Percentiles rank a stretch among this genome's conserved stretches.
Conservation (phyloP, 2,797 vertebrate species). For the Pangasius macronema region DNA sequence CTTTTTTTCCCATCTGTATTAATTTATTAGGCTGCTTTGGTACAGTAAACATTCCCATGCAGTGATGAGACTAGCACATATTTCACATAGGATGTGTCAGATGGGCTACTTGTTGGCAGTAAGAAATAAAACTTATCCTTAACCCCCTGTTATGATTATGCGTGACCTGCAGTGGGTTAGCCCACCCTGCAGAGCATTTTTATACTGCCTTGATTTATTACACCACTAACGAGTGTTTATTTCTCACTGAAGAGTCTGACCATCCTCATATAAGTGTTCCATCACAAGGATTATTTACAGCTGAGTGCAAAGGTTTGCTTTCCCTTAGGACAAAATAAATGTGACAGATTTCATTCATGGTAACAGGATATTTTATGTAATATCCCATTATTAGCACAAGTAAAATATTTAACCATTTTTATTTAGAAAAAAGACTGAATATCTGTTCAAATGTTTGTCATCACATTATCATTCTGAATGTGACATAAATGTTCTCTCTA, state of each 20-base stretch:
- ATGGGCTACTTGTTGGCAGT: background rate
- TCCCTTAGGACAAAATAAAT: background rate
- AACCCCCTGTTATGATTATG: conserved; percentile 8
- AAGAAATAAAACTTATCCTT: background rate
- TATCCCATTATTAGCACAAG: background rate
- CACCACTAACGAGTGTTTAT: background rate
- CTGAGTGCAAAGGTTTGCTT: background rate
- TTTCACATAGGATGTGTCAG: background rate
- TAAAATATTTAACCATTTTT: background rate
- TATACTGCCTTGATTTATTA: conserved; percentile 9
- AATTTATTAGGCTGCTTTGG: conserved; percentile 4
- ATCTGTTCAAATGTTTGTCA: background rate
- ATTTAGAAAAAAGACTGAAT: background rate
- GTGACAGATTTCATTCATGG: background rate
- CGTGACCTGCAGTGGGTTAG: background rate
- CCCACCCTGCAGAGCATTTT: conserved; percentile 6
- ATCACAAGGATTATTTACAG: background rate
- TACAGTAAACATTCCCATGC: conserved; percentile 29
- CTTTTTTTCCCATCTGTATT: background rate
- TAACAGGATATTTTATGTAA: background rate
- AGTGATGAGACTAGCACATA: background rate
- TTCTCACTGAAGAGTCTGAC: conserved; percentile 39
- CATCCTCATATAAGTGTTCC: background rate
- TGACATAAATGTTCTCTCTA: background rate
- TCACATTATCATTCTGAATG: background rate